Base-by-base conservation (phyloP, 1,140 invertebrate genomes). In the Stegodyphus mimosarum region DNA sequence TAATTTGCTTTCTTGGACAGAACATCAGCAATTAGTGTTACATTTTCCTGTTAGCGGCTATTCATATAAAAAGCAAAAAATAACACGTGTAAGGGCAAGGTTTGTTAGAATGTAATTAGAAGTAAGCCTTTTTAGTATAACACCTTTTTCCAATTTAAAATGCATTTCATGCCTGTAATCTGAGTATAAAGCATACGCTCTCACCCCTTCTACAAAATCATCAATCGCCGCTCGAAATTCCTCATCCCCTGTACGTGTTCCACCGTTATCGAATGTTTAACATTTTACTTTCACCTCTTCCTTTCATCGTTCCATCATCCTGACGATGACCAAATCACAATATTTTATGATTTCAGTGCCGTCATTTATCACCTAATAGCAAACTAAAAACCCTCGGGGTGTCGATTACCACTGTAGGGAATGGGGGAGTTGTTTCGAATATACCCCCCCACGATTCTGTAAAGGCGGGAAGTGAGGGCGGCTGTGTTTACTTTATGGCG, bases 321-420 rank as follows among this genome's bases (percentile, higher is more conserved):
- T 6, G 7, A 7, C 17, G 17, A 67, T 67, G 64, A 67, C 64
- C 64, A 67, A 67, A 67, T 67, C 64, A 67, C 64, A 67, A 67
- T 67, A 67, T 67, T 67, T 67, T 67, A 67, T 67, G 64, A 67
- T 7, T 67, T n/a, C 15, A 67, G 64, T n/a, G 17, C 64, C n/a
- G 17, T 17, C 64, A 67, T 67, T 67, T 67, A 67, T 67, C 64
- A 67, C 17, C 7, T 18, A 7, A 67, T 60, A 60, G 15, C 15
- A 60, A 9, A 60, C 55, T 60, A 67, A 67, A 67, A n/a, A 18
- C 7, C 64, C 17, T 7, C n/a, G 5, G 64, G 64, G 64, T 67
- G 64, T 67, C 13, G 64, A 67, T 67, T 67, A 67, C 64, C 13
- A 18, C 2, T 67, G 17, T 15, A 7, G 64, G 11, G 64, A 7